Base-by-base conservation (phyloP, 1,140 invertebrate species). In the Rhizoglyphus robini region DNA sequence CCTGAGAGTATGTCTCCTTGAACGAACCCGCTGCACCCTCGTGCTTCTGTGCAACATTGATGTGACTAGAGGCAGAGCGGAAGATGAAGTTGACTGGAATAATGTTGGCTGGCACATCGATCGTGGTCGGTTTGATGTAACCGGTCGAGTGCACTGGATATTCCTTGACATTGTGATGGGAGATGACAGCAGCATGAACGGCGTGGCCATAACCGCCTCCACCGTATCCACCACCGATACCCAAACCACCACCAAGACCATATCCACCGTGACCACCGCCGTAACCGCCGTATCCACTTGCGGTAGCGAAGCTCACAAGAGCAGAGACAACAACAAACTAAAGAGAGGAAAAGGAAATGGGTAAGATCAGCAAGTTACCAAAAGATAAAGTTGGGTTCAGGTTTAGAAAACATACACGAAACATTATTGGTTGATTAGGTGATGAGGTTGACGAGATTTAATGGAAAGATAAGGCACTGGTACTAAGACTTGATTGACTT, bases 71-170 rank as follows among this genome's bases (percentile, higher is more conserved):
- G 13, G 62, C 38, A 27, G 51, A 63, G 30, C 62, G 18, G 27
- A 63, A 63, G 2, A 63, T 25, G 15, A 63, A 57, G 27, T 63
- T 63, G 3, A 63, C 27, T 62, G 62, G 62, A n/a, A 63, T 3
- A n/a, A 20, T 11, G 31, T 63, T 63, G 25, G 62, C 18, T 25
- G 41, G 46, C 18, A 63, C 62, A 48, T 63, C 58, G 25, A 63
- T 63, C 2, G 57, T 27, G 13, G 59, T 63, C 61, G 62, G 62
- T 31, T 63, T 47, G n/a, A 60, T n/a, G 27, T 60, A 34, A 60
- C 58, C 30, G 8, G 36, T 41, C 18, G 36, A 41, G 8, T 8
- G 58, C 23, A 60, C 58, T 1, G 31, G 30, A 27, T 60, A 60
- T 27, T 60, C 11, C 36, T 60, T 60, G 15, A 60, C 58, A 46